Evolutionary conservation across 2,888 invertebrate genomes (phyloP).

Genomic region (Apamea anceps): DNA sequence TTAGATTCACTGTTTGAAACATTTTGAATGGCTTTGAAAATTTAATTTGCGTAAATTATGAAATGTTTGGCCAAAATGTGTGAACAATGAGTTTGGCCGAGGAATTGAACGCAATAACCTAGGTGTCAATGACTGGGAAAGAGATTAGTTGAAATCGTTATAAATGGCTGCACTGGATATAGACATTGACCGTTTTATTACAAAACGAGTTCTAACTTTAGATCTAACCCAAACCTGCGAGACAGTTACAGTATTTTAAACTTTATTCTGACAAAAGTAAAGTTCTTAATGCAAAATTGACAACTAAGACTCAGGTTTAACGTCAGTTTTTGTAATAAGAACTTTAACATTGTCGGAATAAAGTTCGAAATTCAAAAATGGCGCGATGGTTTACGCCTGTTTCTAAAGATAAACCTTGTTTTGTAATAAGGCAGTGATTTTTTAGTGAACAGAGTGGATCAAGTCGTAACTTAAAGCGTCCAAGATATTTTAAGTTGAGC

Average conservation of each 20-base stretch:
- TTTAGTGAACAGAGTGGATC: slow-evolving; percentile 1
- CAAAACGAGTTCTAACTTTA: too few species aligned
- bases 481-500: not conserved
- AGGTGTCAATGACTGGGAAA: slow-evolving; percentile 18
- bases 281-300: too few species aligned
- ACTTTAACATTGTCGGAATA: too few species aligned
- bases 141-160: slow-evolving; percentile 38
- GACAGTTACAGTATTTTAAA: too few species aligned
- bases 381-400: too few species aligned
- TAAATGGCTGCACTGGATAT: slow-evolving; percentile 30
- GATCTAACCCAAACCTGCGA: too few species aligned
- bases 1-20: slow-evolving; percentile 36
- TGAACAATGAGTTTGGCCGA: slow-evolving; percentile 8
- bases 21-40: slow-evolving; percentile 40
- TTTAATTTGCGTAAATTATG: slow-evolving; percentile 34
- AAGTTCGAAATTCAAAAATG: too few species aligned
- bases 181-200: not conserved
- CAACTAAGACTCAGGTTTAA: too few species aligned
- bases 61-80: slow-evolving; percentile 18
- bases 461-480: slow-evolving; percentile 3
- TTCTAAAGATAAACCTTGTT: too few species aligned
- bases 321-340: too few species aligned
- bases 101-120: not conserved
- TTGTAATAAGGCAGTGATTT: not conserved
- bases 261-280: too few species aligned